These are phyloP conservation scores for Brenthis daphne DNA, from an alignment of 2,888 invertebrate genomes.

Conservation along the genomic window DNA sequence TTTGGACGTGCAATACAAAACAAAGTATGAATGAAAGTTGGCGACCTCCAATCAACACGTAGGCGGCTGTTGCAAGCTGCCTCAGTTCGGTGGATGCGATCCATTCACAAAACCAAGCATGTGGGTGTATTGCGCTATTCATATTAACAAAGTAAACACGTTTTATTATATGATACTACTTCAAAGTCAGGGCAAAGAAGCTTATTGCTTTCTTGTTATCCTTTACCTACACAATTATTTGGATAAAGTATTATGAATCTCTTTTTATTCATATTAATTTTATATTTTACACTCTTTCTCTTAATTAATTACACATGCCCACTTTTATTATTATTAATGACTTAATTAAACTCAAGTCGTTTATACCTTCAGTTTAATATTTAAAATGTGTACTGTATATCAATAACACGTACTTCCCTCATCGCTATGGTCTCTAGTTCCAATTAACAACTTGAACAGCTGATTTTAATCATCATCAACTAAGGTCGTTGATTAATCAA, in stretches of 20 bases:
- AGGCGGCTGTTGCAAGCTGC: conserved; percentile 73
- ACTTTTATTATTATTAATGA: too few relatives aligned
- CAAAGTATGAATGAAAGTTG: conserved; percentile 77
- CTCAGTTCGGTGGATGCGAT: conserved; percentile 46
- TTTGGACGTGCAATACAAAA: conserved; percentile 39
- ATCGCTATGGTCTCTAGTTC: too few relatives aligned
- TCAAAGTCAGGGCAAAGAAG: conserved; percentile 26
- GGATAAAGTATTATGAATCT: too few relatives aligned
- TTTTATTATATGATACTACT: conserved; percentile 35
- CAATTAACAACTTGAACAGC: conserved; percentile 6
- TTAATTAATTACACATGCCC: too few relatives aligned
- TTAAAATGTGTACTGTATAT: too few relatives aligned
- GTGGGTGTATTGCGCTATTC: conserved; percentile 60
- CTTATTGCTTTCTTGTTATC: too few relatives aligned
- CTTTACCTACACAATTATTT: too few relatives aligned
- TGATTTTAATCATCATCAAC: conserved; percentile 3
- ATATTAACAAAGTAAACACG: conserved; percentile 53
- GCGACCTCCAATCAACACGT: conserved; percentile 72
- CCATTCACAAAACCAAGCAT: conserved; percentile 67
- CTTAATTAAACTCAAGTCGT: too few relatives aligned
- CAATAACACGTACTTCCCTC: too few relatives aligned
- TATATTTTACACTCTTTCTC: too few relatives aligned
- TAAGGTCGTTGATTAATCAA: conserved; percentile 23
- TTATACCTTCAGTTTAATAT: too few relatives aligned
- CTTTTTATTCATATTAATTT: too few relatives aligned